These are phyloP conservation scores for Axinella damicornis DNA, from an alignment of 37 sponge, comb jelly and placozoan genomes.

Conservation along the genomic window DNA sequence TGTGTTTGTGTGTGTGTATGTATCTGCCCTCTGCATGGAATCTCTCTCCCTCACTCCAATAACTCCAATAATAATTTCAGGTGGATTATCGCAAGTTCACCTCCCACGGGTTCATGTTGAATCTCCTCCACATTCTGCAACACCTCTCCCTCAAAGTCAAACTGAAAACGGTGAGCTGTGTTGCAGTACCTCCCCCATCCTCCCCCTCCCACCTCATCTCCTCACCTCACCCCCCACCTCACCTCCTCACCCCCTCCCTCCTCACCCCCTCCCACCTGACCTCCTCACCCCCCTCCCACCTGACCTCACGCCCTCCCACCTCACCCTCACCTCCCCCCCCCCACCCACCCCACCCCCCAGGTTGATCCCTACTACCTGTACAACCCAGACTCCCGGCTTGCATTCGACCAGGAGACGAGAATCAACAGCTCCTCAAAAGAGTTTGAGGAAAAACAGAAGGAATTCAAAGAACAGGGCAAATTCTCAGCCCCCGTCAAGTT, in stretches of 20 bases:
- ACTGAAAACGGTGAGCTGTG: constrained; percentile 66
- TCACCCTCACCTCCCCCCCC: background rate
- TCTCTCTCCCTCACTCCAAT: too few relatives aligned
- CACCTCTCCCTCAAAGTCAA: constrained; percentile 81
- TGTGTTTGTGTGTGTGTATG: background rate
- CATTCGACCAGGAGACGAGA: constrained; percentile 55
- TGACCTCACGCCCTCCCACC: background rate
- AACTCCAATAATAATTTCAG: too few relatives aligned
- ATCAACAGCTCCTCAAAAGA: constrained; percentile 49
- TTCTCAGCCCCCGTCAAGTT: constrained; percentile 72
- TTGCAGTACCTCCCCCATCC: too few relatives aligned
- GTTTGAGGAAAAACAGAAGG: constrained; percentile 31
- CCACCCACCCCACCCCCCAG: background rate
- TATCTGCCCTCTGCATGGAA: too few relatives aligned
- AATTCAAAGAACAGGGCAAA: background rate
- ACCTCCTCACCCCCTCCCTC: background rate
- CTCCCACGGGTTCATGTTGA: constrained; percentile 81
- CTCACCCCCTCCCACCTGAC: background rate
- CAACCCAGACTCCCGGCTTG: constrained; percentile 28
- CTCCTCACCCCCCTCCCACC: too few relatives aligned
- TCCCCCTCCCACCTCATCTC: too few relatives aligned
- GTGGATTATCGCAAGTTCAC: constrained; percentile 29
- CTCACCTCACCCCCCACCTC: background rate
- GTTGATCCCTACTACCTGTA: constrained; percentile 63
- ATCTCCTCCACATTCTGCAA: constrained; percentile 80